Conservation (phyloP, 1,140 invertebrate species). For the Drosophila rufa region DNA sequence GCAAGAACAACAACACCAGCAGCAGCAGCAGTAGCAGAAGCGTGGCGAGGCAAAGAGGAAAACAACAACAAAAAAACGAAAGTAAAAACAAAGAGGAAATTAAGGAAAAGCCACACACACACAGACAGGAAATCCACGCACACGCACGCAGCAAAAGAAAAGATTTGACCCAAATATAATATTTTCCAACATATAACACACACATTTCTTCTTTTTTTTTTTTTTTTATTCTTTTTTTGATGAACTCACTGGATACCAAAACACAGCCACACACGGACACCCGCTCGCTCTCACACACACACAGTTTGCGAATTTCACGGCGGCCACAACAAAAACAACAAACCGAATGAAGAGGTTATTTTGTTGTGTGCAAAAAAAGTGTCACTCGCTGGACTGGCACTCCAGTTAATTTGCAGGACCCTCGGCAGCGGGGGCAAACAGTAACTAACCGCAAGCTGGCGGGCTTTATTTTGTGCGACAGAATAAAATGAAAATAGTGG, state of each 20-base stretch:
- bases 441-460: not conserved
- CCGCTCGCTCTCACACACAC: slow-evolving; percentile 3
- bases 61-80: slow-evolving; percentile 32
- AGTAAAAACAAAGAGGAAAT: slow-evolving; percentile 33
- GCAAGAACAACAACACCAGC: slow-evolving; percentile 35
- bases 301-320: slow-evolving; percentile 23
- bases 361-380: slow-evolving; percentile 16
- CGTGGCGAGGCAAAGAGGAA: slow-evolving; percentile 19
- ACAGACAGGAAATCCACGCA: not conserved
- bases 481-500: not conserved
- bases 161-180: slow-evolving; percentile 43
- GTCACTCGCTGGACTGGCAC: slow-evolving; percentile 3
- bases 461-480: slow-evolving; percentile 1
- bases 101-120: slow-evolving; percentile 27
- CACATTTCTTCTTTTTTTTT: slow-evolving; percentile 9
- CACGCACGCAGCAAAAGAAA: not conserved
- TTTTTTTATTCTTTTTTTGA: slow-evolving; percentile 4
- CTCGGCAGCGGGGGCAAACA: not conserved
- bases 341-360: slow-evolving; percentile 8
- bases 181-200: slow-evolving; percentile 40
- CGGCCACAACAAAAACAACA: slow-evolving; percentile 26
- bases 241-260: slow-evolving; percentile 50
- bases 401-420: not conserved
- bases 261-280: slow-evolving; percentile 26
- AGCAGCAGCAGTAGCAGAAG: slow-evolving; percentile 9